Base-by-base conservation (phyloP, 2,888 invertebrate species). In the Agrotis ipsilon region DNA sequence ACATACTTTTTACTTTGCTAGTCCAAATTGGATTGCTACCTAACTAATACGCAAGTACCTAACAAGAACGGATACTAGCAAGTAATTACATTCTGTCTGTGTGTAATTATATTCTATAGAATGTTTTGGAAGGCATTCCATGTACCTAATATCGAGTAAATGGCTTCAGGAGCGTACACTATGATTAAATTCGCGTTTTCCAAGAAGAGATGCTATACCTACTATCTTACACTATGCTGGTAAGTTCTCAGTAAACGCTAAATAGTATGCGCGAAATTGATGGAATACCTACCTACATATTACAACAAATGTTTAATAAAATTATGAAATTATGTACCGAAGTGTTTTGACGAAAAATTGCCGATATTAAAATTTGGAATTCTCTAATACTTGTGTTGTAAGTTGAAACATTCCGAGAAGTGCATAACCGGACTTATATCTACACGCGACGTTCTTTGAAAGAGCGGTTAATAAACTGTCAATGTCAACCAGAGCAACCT, bases 401-500 rank as follows among this genome's bases (percentile, higher is more conserved):
- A 67, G 3, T 62, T 80, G 60, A n/a, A 69, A 57, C 16, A 54
- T 86, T 79, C 83, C 19, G 18, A 70, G 83, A 84, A 86, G 19
- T 58, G 68, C 46, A 79, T 63, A 69, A 65, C 57, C 54, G 59
- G 74, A 73, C 68, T 70, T 54, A 68, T 83, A 83, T 77, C 75
- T 75, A 64, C 13, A 24, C 19, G 9, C 43, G 21, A 57, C 66
- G 63, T 88, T 87, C 88, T 83, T 62, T 82, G 85, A 87, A 87
- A 69, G 39, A 64, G 77, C 83, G 86, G 88, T 85, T 80, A 87
- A 82, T 80, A 82, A 82, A 84, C 87, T 78, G 68, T 70, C 87
- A 88, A 88, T 85, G 88, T 84, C 87, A 78, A 76, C 59, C 63
- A 65, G 72, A 78, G 75, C 76, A 87, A 79, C 89, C 89, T 89